Conservation (phyloP, 2,113 vertebrate genomes). For the Dipodomys spectabilis region DNA sequence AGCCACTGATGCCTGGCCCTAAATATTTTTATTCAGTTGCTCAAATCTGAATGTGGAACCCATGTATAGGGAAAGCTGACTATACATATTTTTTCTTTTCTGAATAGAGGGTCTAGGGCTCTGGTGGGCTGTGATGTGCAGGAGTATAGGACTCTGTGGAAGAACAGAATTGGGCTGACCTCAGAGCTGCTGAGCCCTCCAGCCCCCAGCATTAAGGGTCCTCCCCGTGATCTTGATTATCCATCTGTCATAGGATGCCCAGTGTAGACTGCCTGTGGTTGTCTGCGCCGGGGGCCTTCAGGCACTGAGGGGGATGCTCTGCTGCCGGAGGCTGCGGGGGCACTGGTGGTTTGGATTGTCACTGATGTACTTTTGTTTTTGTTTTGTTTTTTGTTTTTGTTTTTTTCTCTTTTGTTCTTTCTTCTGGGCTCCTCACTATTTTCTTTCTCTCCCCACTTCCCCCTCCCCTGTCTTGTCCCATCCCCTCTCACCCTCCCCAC, state of each 20-base stretch:
- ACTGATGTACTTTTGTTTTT: slow-evolving; percentile 83
- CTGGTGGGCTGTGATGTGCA: neutral
- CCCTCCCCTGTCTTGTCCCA: slow-evolving; percentile 78
- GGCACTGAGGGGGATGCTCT: neutral
- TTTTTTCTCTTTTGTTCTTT: slow-evolving; percentile 62
- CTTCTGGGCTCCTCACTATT: slow-evolving; percentile 81
- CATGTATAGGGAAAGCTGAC: neutral
- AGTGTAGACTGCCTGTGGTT: neutral
- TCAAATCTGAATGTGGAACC: neutral
- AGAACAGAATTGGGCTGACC: neutral
- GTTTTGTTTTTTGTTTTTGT: slow-evolving; percentile 72
- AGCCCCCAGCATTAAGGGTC: neutral
- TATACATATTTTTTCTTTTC: neutral
- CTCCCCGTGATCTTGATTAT: neutral
- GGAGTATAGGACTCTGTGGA: neutral
- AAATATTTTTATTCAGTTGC: neutral
- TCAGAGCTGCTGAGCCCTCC: neutral
- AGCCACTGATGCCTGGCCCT: too few species aligned
- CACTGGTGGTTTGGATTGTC: slow-evolving; percentile 74
- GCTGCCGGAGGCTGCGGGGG: slow-evolving; percentile 67
- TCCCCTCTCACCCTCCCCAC: slow-evolving; percentile 71
- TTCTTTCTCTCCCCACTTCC: slow-evolving; percentile 58
- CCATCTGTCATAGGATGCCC: neutral
- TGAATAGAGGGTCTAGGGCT: neutral
- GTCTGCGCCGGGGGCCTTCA: neutral